phyloP scores from a whole-genome alignment of 2,888 invertebrate species.

The Hydropsyche betteni region DNA sequence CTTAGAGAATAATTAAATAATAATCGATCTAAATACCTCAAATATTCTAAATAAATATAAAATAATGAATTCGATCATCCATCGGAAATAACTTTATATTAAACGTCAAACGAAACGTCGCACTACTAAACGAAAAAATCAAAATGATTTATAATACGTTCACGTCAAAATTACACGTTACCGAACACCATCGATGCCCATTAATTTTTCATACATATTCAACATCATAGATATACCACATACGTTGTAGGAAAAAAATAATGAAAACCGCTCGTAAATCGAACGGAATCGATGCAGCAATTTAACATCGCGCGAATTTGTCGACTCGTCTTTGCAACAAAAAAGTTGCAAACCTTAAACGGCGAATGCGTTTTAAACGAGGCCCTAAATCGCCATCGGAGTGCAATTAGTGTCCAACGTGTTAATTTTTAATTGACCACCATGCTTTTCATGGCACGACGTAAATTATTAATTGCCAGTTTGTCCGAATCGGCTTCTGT shows the following conservation, averaged over 20 bases:
- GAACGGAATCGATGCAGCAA: too few species aligned
- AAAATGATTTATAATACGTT: not conserved
- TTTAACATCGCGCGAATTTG: too few species aligned
- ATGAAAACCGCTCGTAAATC: too few species aligned
- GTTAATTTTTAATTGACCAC: conserved; percentile 27
- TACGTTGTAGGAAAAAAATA: too few species aligned
- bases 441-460: not conserved
- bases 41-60: too few species aligned
- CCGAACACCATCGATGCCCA: not conserved
- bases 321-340: too few species aligned
- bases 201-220: conserved; percentile 25
- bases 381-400: not conserved
- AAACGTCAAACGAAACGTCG: conserved; percentile 5
- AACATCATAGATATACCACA: not conserved
- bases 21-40: too few species aligned
- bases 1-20: too few species aligned
- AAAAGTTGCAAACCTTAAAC: not conserved
- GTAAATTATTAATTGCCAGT: too few species aligned
- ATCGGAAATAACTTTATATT: conserved; percentile 18
- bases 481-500: too few species aligned
- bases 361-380: conserved; percentile 21
- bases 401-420: not conserved
- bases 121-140: not conserved
- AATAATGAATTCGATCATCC: too few species aligned
- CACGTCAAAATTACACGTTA: conserved; percentile 23